Percentiles rank a stretch among this genome's conserved stretches.
These are phyloP conservation scores for Coremacera marginata DNA, from an alignment of 2,888 invertebrate species.

Conservation along the genomic window DNA sequence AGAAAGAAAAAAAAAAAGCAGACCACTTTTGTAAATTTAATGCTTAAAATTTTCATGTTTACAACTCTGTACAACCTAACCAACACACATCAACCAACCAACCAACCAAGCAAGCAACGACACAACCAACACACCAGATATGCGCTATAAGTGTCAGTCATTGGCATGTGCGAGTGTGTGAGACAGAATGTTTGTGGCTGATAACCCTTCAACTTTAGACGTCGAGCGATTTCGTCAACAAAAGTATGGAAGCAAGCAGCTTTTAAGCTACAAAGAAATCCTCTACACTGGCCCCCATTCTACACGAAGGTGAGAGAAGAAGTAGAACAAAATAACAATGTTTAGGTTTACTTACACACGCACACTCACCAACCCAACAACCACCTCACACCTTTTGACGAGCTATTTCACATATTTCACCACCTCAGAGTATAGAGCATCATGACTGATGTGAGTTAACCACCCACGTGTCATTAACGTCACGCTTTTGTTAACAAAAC, in stretches of 20 bases:
- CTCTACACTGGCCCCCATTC: not conserved
- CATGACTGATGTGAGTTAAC: constrained; percentile 11
- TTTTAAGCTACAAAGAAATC: not conserved
- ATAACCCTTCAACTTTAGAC: constrained; percentile 24
- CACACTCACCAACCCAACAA: too few relatives aligned
- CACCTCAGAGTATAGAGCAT: not conserved
- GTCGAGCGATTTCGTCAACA: not conserved
- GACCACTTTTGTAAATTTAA: constrained; percentile 8
- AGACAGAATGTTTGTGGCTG: not conserved
- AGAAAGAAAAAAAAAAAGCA: not conserved
- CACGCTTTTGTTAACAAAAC: constrained; percentile 24
- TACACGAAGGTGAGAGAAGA: not conserved
- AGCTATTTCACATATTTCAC: not conserved
- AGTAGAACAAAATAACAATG: not conserved
- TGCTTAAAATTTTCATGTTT: constrained; percentile 12
- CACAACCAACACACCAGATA: not conserved
- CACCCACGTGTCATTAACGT: constrained; percentile 17
- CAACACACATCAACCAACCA: not conserved
- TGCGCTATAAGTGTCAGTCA: not conserved
- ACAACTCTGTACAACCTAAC: constrained; percentile 11
- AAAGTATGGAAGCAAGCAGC: constrained; percentile 11
- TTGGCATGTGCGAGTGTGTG: not conserved
- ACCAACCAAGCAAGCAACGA: not conserved
- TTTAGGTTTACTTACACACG: not conserved
- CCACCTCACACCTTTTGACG: too few relatives aligned